Conservation (phyloP, 2,888 invertebrate genomes). For the Bimastos eiseni region DNA sequence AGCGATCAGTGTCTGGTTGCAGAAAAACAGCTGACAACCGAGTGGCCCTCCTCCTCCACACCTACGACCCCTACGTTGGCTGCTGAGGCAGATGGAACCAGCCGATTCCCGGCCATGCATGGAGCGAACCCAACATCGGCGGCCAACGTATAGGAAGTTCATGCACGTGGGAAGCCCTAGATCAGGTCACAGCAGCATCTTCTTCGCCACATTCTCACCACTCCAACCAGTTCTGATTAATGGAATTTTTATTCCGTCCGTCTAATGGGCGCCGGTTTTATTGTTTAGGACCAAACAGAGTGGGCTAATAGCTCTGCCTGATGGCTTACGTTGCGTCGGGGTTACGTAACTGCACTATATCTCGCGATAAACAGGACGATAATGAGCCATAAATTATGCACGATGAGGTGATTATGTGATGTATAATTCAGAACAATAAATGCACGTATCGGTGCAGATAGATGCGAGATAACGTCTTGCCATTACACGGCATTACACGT, state of each 20-base stretch:
- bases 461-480: neutral
- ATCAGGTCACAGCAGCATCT: neutral
- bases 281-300: conserved; percentile 13
- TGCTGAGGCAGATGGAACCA: too few relatives aligned
- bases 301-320: conserved; percentile 4
- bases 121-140: neutral
- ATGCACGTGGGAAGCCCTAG: conserved; percentile 5
- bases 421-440: conserved; percentile 5
- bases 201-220: conserved; percentile 5
- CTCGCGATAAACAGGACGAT: neutral
- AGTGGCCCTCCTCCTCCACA: neutral
- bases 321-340: neutral
- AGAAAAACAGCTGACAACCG: neutral
- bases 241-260: conserved; percentile 1
- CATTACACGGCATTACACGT: neutral
- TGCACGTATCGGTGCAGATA: conserved; percentile 13
- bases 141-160: too few relatives aligned
- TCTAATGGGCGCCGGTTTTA: conserved; percentile 6
- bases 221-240: neutral
- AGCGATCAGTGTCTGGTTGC: neutral
- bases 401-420: conserved; percentile 13
- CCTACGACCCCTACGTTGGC: too few relatives aligned
- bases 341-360: conserved; percentile 13
- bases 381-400: conserved; percentile 7
- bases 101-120: too few relatives aligned